Percentiles rank a stretch among this genome's conserved stretches.
Evolutionary conservation across 1,140 invertebrate genomes (phyloP).

Genomic region (Tetragnatha versicolor): DNA sequence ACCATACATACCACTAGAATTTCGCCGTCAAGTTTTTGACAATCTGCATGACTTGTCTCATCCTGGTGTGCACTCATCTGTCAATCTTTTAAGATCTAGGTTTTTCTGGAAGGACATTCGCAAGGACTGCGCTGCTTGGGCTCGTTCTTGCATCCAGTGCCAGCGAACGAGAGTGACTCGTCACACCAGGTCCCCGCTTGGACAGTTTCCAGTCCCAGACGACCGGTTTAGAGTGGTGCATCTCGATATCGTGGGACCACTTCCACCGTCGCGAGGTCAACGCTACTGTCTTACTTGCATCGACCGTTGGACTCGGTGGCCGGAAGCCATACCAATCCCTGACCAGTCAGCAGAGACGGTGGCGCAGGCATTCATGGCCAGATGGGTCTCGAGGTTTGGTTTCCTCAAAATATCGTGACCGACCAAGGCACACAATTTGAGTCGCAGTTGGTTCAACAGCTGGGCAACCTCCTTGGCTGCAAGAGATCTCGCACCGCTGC

Average conservation of each 20-base stretch:
- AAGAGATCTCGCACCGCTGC: too few species aligned
- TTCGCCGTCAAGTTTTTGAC: not conserved
- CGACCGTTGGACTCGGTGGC: slow-evolving; percentile 59
- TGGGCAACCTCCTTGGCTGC: too few species aligned
- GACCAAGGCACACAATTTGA: too few species aligned
- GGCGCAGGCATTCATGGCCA: slow-evolving; percentile 59
- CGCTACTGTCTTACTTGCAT: slow-evolving; percentile 63
- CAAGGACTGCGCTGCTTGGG: too few species aligned
- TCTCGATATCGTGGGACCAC: slow-evolving; percentile 68
- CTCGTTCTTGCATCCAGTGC: slow-evolving; percentile 23
- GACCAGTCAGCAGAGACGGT: slow-evolving; percentile 63
- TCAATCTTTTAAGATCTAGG: not conserved
- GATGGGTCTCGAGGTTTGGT: slow-evolving; percentile 63
- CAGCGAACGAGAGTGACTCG: slow-evolving; percentile 34
- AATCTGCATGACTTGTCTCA: not conserved
- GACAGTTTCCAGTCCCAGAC: not conserved
- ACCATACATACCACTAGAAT: not conserved
- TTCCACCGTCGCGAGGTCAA: slow-evolving; percentile 59
- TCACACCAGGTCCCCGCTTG: slow-evolving; percentile 41
- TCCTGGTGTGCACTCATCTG: not conserved
- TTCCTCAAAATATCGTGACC: slow-evolving; percentile 59
- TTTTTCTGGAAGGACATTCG: too few species aligned
- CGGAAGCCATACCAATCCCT: slow-evolving; percentile 63
- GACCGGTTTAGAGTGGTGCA: slow-evolving; percentile 64
- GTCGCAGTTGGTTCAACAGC: too few species aligned